These are phyloP conservation scores for Phrynocephalus vlangalii DNA, from an alignment of 2,797 vertebrate species.

Conservation along the genomic window DNA sequence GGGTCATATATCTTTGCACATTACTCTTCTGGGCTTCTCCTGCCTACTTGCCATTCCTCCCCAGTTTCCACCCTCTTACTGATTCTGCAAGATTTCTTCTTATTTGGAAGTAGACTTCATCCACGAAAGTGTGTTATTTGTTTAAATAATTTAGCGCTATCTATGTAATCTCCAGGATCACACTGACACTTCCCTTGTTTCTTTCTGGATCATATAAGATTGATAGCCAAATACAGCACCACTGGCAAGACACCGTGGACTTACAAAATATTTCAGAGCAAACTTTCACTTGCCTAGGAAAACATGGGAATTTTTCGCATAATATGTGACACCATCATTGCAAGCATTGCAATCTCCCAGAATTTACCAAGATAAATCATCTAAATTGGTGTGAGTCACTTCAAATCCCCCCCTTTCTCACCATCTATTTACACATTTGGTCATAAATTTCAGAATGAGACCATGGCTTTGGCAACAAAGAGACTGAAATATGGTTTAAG, in stretches of 20 bases:
- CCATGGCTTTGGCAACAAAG: conserved; percentile 55
- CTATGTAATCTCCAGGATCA: no score
- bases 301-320: conserved; percentile 54
- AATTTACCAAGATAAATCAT: conserved; percentile 69
- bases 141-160: no score
- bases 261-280: conserved; percentile 28
- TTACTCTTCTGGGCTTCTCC: conserved; percentile 50
- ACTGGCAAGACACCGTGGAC: no score
- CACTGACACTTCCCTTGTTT: no score
- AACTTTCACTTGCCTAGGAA: conserved; percentile 59
- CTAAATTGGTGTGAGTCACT: conserved; percentile 65
- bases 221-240: no score
- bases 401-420: conserved; percentile 42
- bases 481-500: conserved; percentile 65
- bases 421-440: conserved; percentile 52
- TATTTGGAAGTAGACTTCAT: no score
- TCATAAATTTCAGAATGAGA: conserved; percentile 64
- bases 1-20: conserved; percentile 45
- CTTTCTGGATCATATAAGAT: no score
- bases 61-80: conserved; percentile 26
- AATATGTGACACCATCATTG: conserved; percentile 31
- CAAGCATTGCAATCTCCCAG: conserved; percentile 63
- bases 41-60: conserved; percentile 13
- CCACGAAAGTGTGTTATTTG: no score
- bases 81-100: conserved; percentile 9